A percentile compares a stretch with the other conserved stretches of the same genome.
These are phyloP conservation scores for Sterna hirundo DNA, from an alignment of 2,113 vertebrate species.

Conservation along the genomic window DNA sequence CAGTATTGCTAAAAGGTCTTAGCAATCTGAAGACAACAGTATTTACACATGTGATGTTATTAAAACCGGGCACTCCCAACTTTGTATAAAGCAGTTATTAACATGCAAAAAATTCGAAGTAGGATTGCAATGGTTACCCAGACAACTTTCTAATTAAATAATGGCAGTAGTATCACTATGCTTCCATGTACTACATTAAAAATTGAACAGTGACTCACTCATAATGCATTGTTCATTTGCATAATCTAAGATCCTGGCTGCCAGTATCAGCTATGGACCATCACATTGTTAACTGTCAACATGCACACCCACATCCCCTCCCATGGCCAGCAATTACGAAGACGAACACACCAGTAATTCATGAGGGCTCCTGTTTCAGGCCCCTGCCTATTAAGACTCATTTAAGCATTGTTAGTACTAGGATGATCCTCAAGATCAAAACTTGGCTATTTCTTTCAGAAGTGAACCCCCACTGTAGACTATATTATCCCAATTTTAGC, in stretches of 20 bases:
- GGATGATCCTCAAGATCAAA: neutral
- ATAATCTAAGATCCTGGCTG: neutral
- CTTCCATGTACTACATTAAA: conserved; percentile 48
- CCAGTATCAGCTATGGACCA: neutral
- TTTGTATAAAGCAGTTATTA: neutral
- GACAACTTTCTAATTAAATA: conserved; percentile 62
- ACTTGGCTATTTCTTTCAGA: neutral
- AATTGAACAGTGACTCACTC: conserved; percentile 40
- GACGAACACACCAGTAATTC: neutral
- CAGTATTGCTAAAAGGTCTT: conserved; percentile 27
- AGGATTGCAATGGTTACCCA: conserved; percentile 30
- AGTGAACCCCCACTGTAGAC: neutral
- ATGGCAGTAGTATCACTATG: conserved; percentile 33
- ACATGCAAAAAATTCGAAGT: conserved; percentile 36
- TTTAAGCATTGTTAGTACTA: neutral
- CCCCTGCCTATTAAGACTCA: neutral
- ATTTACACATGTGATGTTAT: conserved; percentile 20
- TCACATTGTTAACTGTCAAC: neutral
- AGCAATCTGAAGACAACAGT: conserved; percentile 42
- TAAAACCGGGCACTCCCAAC: neutral
- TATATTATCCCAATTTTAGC: rapidly evolving
- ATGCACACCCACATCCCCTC: rapidly evolving
- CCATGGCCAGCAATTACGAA: neutral
- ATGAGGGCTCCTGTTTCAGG: neutral
- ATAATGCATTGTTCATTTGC: conserved; percentile 31